Base-by-base conservation (phyloP, 2,797 vertebrate species). In the Macroramphosus scolopax region DNA sequence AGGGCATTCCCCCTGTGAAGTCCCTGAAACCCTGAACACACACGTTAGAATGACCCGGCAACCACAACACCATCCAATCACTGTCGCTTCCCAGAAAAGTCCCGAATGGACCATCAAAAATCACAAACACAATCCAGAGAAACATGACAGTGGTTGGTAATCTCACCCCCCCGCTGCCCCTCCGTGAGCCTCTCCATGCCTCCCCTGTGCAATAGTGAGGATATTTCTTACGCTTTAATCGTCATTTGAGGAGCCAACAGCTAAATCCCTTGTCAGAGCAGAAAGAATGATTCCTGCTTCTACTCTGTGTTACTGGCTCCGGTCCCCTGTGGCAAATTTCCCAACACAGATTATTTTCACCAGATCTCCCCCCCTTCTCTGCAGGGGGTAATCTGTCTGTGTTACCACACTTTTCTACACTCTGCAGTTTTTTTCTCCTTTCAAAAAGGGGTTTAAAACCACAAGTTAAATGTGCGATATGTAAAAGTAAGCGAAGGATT, bases 291-390 rank as follows among this genome's bases (percentile, higher is more conserved):
- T 80, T 79, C 72, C 60, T 63, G 68, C 60, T 74, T 64, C 54
- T 63, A 36, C 53, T 49, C 59, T 61, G 72, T 30, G 61, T 76
- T 65, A 68, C 42, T 20, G 56, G 56, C 42, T 25, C 60, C 41
- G 45, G 63, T 78, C 71, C 73, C 73, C 63, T 58, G 68, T 64
- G 75, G 60, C 67, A 64, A 42, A 63, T 66, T 75, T 55, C 59
- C 63, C 54, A 51, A 54, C 36, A 63, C 52, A 55, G 58, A 85
- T 81, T 68, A 79, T 83, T 78, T 80, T 81, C 57, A 71, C 53
- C 72, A 76, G 59, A 77, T 62, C 63, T 73, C 34, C 56, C 40
- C 72, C n/a, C n/a, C n/a, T n/a, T n/a, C n/a, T 73, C 77, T 78
- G 76, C 44, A 18, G 72, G 63, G 78, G 49, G 48, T 63, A 63